Base-by-base conservation (phyloP, 2,113 vertebrate genomes). In the Gymnocephalus cernua region DNA sequence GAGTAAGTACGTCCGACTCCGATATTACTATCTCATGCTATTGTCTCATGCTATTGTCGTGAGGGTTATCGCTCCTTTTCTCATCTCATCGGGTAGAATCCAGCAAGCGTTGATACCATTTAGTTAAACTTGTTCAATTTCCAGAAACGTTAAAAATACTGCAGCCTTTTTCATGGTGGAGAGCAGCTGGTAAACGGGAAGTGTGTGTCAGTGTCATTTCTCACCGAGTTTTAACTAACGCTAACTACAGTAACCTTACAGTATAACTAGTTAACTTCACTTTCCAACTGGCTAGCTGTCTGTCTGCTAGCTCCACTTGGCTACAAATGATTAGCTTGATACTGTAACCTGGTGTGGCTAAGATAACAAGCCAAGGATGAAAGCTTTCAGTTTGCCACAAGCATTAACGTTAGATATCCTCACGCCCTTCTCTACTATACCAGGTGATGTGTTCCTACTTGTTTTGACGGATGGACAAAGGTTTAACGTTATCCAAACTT, bases 321-420 rank as follows among this genome's bases (percentile, higher is more conserved):
- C 91, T 88, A 78, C 79, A 50, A 6, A 12, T 18, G 11, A 69
- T 72, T 90, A 91, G 86, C 90, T 47, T 7, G 51, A 29, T 59
- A 15, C 25, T 67, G 58, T 15, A 83, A 74, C 70, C 61, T 67
- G 80, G 48, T 65, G 53, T 14, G 61, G 64, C 38, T 57, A 50
- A 47, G 68, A 57, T 19, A 74, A 32, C 70, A 35, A 35, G 50
- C 67, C 45, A 2, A 45, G 61, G 72, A 62, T 74, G 78, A 80
- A 68, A 35, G 56, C 47, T 9, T 35, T 71, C 47, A 27, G 23
- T 41, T 54, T 3, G 47, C 29, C 4, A 32, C 27, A 32, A 10
- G 25, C 27, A 41, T 3, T 41, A 41, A 10, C 38, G 0, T 18
- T 9, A 12, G 4, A 4, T 5, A 16, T 9, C 71, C 13, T 9